Evolutionary conservation across 2,797 vertebrate species (phyloP).

Genomic region (Onychomys arenicola): DNA sequence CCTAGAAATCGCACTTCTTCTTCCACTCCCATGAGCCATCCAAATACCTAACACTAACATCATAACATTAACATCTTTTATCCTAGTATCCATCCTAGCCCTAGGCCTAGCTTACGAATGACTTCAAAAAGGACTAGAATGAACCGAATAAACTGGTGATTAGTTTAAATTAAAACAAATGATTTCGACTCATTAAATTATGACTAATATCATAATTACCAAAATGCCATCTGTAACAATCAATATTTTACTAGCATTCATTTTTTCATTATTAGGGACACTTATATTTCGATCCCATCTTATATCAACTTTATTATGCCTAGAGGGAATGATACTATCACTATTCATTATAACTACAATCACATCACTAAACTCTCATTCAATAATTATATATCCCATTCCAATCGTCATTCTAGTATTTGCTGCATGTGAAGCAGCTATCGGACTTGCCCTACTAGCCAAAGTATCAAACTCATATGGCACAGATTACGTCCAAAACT

Average conservation of each 20-base stretch:
- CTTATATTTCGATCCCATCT: fast-evolving
- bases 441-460: fast-evolving
- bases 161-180: slow-evolving; percentile 83
- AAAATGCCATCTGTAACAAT: fast-evolving
- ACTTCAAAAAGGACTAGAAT: not conserved
- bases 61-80: not conserved
- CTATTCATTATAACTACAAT: not conserved
- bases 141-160: slow-evolving; percentile 64
- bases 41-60: not conserved
- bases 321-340: not conserved
- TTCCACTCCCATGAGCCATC: not conserved
- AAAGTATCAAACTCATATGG: not conserved
- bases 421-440: too few relatives aligned
- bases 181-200: slow-evolving; percentile 85
- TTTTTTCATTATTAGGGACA: fast-evolving
- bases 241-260: fast-evolving
- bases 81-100: fast-evolving
- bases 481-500: not conserved
- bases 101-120: slow-evolving; percentile 70
- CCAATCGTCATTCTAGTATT: too few relatives aligned
- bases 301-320: fast-evolving
- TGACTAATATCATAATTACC: not conserved
- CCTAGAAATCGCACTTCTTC: not conserved
- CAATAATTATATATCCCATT: too few relatives aligned
- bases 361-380: too few relatives aligned